These are phyloP conservation scores for Nothocercus nigrocapillus DNA, from an alignment of 2,113 vertebrate species.

Conservation along the genomic window DNA sequence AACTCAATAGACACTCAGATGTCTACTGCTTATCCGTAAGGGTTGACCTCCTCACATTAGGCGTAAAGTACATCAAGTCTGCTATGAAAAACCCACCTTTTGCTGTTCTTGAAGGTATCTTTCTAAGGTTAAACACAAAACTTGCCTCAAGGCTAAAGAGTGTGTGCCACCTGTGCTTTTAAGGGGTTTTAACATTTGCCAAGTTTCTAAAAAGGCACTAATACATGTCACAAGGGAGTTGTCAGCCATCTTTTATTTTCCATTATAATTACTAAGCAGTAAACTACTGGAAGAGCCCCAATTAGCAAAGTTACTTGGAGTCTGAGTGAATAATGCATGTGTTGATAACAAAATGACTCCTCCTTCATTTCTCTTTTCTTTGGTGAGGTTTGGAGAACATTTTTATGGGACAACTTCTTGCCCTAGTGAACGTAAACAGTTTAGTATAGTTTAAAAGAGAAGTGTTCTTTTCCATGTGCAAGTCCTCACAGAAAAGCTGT, in stretches of 20 bases:
- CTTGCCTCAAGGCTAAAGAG: not conserved
- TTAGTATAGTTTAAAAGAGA: not conserved
- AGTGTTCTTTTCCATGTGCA: not conserved
- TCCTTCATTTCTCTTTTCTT: not conserved
- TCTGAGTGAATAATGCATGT: not conserved
- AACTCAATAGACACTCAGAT: not conserved
- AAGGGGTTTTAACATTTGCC: not conserved
- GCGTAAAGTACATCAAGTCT: not conserved
- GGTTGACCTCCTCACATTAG: not conserved
- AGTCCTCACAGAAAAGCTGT: not conserved
- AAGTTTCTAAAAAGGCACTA: not conserved
- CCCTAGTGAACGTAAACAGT: not conserved
- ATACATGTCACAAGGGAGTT: not conserved
- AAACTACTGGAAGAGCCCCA: not conserved
- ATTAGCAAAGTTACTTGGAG: not conserved
- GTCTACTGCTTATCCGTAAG: not conserved
- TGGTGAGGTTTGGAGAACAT: not conserved
- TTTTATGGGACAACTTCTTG: not conserved
- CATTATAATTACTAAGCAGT: not conserved
- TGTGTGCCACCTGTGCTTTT: not conserved
- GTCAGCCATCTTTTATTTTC: not conserved
- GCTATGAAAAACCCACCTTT: not conserved
- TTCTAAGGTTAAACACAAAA: not conserved
- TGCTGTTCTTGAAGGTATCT: not conserved
- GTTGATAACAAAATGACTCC: not conserved